Evolutionary conservation across 2,113 vertebrate genomes (phyloP).

Genomic region (Carlito syrichta): DNA sequence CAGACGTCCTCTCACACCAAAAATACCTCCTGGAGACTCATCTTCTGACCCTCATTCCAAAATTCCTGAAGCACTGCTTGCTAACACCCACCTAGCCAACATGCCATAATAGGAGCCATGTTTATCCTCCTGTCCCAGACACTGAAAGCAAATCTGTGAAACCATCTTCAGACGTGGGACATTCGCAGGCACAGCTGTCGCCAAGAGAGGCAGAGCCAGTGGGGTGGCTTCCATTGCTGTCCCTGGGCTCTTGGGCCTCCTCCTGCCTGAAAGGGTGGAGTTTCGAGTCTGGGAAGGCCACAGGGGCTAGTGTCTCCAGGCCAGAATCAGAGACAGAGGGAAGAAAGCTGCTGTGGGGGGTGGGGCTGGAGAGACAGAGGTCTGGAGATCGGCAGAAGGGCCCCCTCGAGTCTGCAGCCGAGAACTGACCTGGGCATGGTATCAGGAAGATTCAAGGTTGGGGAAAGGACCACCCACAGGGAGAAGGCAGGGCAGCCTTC

Average conservation of each 20-base stretch:
- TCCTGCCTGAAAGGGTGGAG: neutral
- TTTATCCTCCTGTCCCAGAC: neutral
- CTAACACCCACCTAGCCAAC: neutral
- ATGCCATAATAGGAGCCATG: neutral
- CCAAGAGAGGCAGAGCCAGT: neutral
- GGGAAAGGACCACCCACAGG: neutral
- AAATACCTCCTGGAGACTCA: neutral
- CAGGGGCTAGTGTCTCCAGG: neutral
- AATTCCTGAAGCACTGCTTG: neutral
- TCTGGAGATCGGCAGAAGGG: neutral
- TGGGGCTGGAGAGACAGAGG: neutral
- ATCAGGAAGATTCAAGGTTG: neutral
- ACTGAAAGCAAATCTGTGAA: neutral
- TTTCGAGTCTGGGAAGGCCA: neutral
- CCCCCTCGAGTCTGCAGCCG: neutral
- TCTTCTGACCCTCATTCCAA: neutral
- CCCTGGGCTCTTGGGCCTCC: neutral
- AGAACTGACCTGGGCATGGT: neutral
- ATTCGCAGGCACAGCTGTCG: neutral
- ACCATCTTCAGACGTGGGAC: neutral
- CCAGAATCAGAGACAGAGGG: neutral
- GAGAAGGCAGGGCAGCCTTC: neutral
- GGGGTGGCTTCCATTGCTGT: fast-evolving
- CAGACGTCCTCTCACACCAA: neutral
- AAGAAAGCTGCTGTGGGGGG: too few species aligned